Evolutionary conservation across 2,797 vertebrate species (phyloP), one percentile per base, ranked within the genome.

Genomic region (Heliangelus exortis): DNA sequence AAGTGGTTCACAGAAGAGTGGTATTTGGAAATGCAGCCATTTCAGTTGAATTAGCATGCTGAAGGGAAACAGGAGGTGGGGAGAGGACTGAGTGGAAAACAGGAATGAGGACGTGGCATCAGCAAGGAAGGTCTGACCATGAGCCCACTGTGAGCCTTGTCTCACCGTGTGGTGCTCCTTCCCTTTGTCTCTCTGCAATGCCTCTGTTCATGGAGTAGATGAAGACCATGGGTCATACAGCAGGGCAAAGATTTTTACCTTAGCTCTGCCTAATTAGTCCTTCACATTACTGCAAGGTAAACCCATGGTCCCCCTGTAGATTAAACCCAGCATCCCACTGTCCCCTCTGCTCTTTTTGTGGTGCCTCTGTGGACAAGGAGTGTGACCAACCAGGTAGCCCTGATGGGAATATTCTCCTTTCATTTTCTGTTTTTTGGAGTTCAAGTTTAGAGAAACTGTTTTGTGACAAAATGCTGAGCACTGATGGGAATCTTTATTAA

Each of bases 71-170:
- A 15, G 29, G 36, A 47, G 33, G 39, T 63, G 33, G 25, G 33
- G 39, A 54, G 17, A 25, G 39, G 80, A 54, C 20, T 22, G 63
- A 68, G 26, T 14, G 45, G 57, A 54, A 75, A 71, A 41, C 34
- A 25, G 45, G 85, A 74, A 20, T 5, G 36, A 48, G 55, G 50
- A 25, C 22, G 43, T 1, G 6, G 23, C 5, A 2, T 53, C 26
- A 28, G 33, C 55, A 41, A 26, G 57, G 31, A 43, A 53, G 39
- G n/a, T 47, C 74, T 58, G 73, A 31, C 50, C 51, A 20, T 3
- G 13, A 79, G 51, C 36, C 34, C 17, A 21, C 47, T 6, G 1
- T 0, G 3, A 74, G 16, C 48, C 22, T 65, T 4, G 0, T 59
- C 22, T 39, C 54, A 23, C 20, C 47, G 26, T 4, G 1, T 20